Evolutionary conservation across 2,888 invertebrate genomes (phyloP), one percentile per base, ranked within the genome.

Genomic region (Chymomyza fuscimana): DNA sequence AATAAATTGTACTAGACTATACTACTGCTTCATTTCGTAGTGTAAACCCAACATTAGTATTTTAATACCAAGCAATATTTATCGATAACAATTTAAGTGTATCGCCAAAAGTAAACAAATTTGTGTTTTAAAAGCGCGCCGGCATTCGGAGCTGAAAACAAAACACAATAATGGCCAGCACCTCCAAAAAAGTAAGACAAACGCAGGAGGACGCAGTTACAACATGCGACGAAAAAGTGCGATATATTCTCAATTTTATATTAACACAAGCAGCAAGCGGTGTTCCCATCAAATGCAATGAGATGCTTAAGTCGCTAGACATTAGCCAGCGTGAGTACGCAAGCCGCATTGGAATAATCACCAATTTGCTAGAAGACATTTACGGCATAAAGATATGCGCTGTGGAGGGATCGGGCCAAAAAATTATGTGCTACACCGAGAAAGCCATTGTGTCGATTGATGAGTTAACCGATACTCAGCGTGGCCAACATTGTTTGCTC

Each of bases 391-490:
- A 4, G 15, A 6, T 52, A 1, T 64, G 1, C 69, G 60, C 7
- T 4, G 32, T 81, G 12, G 76, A 76, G 0, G 63, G 65, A 19
- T 6, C 67, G 0, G 54, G 75, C 22, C 88, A 88, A 32, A 67
- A 72, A 54, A 81, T 68, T n/a, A 75, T 86, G 10, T 79, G 85
- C 25, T 19, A 67, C 4, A 65, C 87, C 9, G 77, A 81, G 16
- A 7, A 69, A 2, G 78, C 82, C 5, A 58, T 63, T 10, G 40
- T 66, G 0, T 81, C 88, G 40, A 63, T 59, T 9, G 61, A 68
- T 19, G 88, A 85, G 40, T 25, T 85, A 12, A 84, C 79, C 0
- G 5, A 63, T 5, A 12, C 59, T 0, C 88, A 85, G 46, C 74
- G 80, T 15, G 73, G 77, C 0, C 76, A 75, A n/a, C 66, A 72